Base-by-base conservation (phyloP, 2,113 vertebrate species). In the Papio anubis region DNA sequence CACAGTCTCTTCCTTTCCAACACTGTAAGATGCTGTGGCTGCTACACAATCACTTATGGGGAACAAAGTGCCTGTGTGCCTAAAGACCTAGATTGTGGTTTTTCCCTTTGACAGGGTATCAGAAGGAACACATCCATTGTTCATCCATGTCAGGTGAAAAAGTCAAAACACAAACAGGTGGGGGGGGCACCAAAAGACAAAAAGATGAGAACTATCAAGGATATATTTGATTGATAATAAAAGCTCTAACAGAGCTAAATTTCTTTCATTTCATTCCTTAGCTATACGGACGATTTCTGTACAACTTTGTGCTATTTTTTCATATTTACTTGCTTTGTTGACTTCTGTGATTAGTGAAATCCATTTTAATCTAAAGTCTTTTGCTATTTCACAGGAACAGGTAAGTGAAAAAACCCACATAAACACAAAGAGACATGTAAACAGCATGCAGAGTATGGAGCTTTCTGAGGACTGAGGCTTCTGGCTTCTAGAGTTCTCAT, bases 401-500 rank as follows among this genome's bases (percentile, higher is more conserved):
- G 78, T 79, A 38, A 35, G 18, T 50, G 72, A 43, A 43, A 80
- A 93, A 94, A 61, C 14, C 2, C 4, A 79, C 9, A 88, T 55
- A 35, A 38, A 38, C 85, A 64, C 68, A 87, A 91, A 73, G 55
- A 61, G 12, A 78, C 38, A 12, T 10, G 18, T 57, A 94, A 95
- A 78, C 14, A 89, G 2, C 78, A 61, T n/a, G 14, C 6, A 52
- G n/a, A 70, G 23, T 68, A 25, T 30, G 35, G 72, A 52, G 52
- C 72, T 55, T 81, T 59, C 11, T 38, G 32, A 38, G 14, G n/a
- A 87, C 61, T 32, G 66, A 88, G 68, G 32, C 6, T 90, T 57
- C n/a, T 40, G 40, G n/a, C 9, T 96, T 78, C 90, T 30, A 86
- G 38, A 93, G 66, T 90, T 79, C 80, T 97, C 70, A 50, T 88